Percentiles rank a stretch among this genome's conserved stretches.
These are phyloP conservation scores for Tiphia femorata DNA, from an alignment of 2,888 invertebrate genomes.

Conservation along the genomic window DNA sequence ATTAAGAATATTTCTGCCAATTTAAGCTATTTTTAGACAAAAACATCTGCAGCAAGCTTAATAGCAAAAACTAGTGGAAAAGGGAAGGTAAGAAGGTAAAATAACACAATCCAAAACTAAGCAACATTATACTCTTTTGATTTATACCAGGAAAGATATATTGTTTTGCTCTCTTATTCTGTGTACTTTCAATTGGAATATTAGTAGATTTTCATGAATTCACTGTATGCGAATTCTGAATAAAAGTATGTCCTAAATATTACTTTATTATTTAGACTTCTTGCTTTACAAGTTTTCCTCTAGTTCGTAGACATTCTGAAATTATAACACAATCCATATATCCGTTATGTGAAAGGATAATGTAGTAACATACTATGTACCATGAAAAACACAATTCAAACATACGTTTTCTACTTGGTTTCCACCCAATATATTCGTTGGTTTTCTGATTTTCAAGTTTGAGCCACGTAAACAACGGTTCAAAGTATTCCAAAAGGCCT, in stretches of 20 bases:
- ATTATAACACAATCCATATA: too few relatives aligned
- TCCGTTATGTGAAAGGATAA: too few relatives aligned
- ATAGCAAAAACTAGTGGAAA: constrained; percentile 30
- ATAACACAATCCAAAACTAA: constrained; percentile 26
- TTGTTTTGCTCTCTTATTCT: neutral
- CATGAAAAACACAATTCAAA: too few relatives aligned
- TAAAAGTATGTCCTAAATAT: too few relatives aligned
- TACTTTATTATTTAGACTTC: too few relatives aligned
- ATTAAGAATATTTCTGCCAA: constrained; percentile 73
- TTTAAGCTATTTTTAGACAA: constrained; percentile 36
- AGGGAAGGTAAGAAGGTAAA: constrained; percentile 52
- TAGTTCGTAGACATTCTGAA: constrained; percentile 44
- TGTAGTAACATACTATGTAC: too few relatives aligned
- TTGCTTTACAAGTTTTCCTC: constrained; percentile 26
- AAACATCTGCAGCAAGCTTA: constrained; percentile 44
- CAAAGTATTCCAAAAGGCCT: constrained; percentile 85
- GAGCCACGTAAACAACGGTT: constrained; percentile 83
- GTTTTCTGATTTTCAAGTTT: constrained; percentile 79
- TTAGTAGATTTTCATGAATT: neutral
- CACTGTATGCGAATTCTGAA: neutral
- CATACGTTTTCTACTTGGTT: constrained; percentile 45
- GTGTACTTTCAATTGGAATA: too few relatives aligned
- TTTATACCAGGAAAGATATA: constrained; percentile 2
- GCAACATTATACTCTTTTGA: constrained; percentile 27
- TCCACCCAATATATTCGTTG: constrained; percentile 88